Conservation (phyloP, 2,888 invertebrate genomes). For the Polyommatus iphigenia region DNA sequence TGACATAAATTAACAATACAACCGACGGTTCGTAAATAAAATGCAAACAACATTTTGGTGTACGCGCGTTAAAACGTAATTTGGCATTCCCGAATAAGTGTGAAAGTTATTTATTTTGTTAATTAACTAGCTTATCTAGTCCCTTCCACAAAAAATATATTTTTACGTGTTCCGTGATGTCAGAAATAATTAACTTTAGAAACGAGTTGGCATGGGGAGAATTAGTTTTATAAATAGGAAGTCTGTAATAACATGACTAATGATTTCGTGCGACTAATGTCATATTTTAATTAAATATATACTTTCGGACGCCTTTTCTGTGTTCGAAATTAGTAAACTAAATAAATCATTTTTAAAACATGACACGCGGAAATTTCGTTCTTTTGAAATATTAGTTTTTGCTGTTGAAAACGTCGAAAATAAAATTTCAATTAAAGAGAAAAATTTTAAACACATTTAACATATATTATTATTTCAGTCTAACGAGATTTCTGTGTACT, state of each 20-base stretch:
- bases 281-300: conserved; percentile 30
- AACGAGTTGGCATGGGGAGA: conserved; percentile 9
- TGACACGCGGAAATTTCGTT: conserved; percentile 16
- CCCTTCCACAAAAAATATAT: conserved; percentile 22
- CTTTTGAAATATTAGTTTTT: not conserved
- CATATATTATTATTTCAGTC: not conserved
- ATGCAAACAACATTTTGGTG: not conserved
- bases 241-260: conserved; percentile 28
- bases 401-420: not conserved
- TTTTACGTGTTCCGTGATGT: conserved; percentile 16
- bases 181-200: conserved; percentile 23
- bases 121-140: conserved; percentile 21
- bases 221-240: conserved; percentile 28
- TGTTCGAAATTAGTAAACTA: conserved; percentile 21
- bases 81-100: conserved; percentile 11
- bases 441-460: not conserved
- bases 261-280: conserved; percentile 26
- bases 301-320: conserved; percentile 27
- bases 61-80: conserved; percentile 11
- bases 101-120: conserved; percentile 22
- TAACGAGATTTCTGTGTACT: not conserved
- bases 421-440: not conserved
- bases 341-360: conserved; percentile 27
- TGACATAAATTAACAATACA: not conserved
- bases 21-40: not conserved